phyloP scores from a whole-genome alignment of 2,113 vertebrate genomes.

The Etia nguti region DNA sequence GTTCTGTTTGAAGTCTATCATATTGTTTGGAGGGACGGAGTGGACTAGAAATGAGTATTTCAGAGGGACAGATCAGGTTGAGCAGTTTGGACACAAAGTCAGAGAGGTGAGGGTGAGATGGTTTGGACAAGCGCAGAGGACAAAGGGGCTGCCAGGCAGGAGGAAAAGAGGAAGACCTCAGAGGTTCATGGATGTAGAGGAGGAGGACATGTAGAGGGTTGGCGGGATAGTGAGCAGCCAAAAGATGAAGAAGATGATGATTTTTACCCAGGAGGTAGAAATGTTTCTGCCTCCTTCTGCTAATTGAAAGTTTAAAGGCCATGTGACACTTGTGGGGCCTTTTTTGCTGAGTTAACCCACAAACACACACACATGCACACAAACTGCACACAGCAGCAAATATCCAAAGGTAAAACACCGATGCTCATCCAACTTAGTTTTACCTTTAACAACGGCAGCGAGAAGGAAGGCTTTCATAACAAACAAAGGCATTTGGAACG shows the following conservation, averaged over 20 bases:
- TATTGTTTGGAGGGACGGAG: not conserved
- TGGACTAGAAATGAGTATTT: not conserved
- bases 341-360: not conserved
- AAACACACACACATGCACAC: not conserved
- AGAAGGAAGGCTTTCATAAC: slow-evolving; percentile 47
- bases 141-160: not conserved
- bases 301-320: slow-evolving; percentile 39
- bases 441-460: slow-evolving; percentile 25
- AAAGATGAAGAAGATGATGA: not conserved
- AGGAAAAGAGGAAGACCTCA: not conserved
- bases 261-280: not conserved
- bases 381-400: not conserved
- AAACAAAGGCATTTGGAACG: slow-evolving; percentile 64
- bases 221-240: not conserved
- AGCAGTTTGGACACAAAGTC: too few species aligned
- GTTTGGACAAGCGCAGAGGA: not conserved
- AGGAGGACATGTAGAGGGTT: not conserved
- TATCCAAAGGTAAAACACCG: not conserved
- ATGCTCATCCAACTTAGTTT: slow-evolving; percentile 29
- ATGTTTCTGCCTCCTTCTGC: not conserved
- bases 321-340: not conserved
- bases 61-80: not conserved
- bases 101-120: too few species aligned
- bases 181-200: not conserved
- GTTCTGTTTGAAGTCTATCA: not conserved